Percentiles rank a stretch among this genome's conserved stretches.
These are phyloP conservation scores for Pontoporia blainvillei DNA, from an alignment of 2,113 vertebrate species.

Conservation along the genomic window DNA sequence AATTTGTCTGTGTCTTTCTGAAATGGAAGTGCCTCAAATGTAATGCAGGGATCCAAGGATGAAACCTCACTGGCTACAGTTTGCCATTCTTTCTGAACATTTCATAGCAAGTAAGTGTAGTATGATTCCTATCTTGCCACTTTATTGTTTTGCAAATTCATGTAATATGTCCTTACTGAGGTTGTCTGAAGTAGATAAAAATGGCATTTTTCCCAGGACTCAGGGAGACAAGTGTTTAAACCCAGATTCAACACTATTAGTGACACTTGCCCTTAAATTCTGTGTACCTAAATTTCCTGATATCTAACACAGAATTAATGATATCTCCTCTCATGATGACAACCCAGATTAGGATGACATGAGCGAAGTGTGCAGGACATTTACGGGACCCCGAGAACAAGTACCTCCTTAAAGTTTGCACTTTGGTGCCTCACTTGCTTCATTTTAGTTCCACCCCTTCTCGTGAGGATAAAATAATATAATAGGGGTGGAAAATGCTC, in stretches of 20 bases:
- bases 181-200: neutral
- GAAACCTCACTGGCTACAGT: neutral
- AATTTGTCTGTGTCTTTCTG: slow-evolving; percentile 36
- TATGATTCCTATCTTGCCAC: neutral
- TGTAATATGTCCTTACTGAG: neutral
- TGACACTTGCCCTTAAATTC: neutral
- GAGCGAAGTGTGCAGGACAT: rapidly evolving
- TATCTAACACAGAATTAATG: neutral
- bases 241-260: neutral
- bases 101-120: neutral
- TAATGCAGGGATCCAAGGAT: neutral
- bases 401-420: neutral
- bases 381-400: neutral
- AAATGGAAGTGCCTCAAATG: neutral
- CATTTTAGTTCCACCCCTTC: neutral
- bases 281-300: neutral
- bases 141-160: slow-evolving; percentile 8
- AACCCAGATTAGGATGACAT: rapidly evolving
- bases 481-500: neutral
- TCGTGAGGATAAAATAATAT: neutral
- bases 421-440: neutral
- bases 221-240: neutral
- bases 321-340: neutral
- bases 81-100: neutral
- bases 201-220: neutral